phyloP scores from a whole-genome alignment of 2,113 vertebrate genomes.

The Ceratotherium simum region DNA sequence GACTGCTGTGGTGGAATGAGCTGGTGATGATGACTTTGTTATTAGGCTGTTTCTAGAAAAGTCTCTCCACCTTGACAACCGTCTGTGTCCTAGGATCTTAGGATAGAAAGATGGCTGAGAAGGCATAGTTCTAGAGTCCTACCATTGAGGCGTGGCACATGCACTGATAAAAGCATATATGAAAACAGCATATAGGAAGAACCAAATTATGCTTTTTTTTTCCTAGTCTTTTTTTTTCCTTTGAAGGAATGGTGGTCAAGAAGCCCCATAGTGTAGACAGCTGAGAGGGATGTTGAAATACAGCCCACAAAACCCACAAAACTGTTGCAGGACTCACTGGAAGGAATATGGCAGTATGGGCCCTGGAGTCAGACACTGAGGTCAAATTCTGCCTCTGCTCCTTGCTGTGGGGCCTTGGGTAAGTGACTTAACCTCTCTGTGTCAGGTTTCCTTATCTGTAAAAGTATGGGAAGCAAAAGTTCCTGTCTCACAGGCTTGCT shows the following conservation, averaged over 20 bases:
- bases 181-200: background rate
- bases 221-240: background rate
- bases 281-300: background rate
- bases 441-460: background rate
- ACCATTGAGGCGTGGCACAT: background rate
- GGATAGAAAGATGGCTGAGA: background rate
- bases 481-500: background rate
- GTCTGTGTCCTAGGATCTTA: background rate
- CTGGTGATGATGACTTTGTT: background rate
- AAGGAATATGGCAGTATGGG: background rate
- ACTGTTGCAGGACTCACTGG: background rate
- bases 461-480: background rate
- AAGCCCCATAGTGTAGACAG: background rate
- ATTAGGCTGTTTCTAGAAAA: conserved; percentile 27
- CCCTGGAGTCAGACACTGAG: background rate
- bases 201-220: background rate
- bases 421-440: background rate
- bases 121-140: background rate
- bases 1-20: background rate
- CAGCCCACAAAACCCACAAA: background rate
- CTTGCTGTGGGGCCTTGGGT: background rate
- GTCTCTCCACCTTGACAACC: background rate
- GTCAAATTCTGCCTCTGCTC: background rate
- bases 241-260: background rate
- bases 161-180: background rate